These are phyloP conservation scores for Hybos culiciformis DNA, from an alignment of 2,888 invertebrate species.

Conservation along the genomic window DNA sequence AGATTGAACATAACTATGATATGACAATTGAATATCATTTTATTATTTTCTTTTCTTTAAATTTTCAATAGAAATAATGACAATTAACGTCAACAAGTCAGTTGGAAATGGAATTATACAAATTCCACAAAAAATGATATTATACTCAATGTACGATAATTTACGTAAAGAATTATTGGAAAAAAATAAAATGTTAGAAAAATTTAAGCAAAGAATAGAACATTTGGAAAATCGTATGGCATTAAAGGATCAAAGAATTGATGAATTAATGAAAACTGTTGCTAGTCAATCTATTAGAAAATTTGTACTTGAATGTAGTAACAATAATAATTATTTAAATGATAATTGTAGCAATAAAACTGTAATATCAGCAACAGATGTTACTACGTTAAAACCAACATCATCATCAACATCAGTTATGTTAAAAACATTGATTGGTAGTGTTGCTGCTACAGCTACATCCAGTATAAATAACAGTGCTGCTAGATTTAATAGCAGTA, in stretches of 20 bases:
- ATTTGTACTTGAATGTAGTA: neutral
- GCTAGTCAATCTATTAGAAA: neutral
- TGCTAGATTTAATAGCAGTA: too few species aligned
- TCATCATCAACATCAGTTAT: too few species aligned
- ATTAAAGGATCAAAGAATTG: constrained; percentile 27
- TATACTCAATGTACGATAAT: constrained; percentile 29
- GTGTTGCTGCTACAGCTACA: too few species aligned
- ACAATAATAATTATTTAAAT: too few species aligned
- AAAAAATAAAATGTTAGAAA: constrained; percentile 18
- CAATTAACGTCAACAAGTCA: constrained; percentile 25
- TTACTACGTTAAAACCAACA: too few species aligned
- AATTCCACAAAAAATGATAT: constrained; percentile 33
- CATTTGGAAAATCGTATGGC: constrained; percentile 29
- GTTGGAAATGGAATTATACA: constrained; percentile 32
- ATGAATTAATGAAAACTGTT: constrained; percentile 20
- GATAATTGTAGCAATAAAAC: too few species aligned
- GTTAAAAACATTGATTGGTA: too few species aligned
- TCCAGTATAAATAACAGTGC: too few species aligned
- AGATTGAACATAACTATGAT: too few species aligned
- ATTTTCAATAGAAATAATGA: constrained; percentile 26
- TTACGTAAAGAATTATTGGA: constrained; percentile 18
- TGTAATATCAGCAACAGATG: too few species aligned
- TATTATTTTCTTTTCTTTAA: too few species aligned
- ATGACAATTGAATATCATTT: too few species aligned
- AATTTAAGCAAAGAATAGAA: constrained; percentile 17